These are phyloP conservation scores for Drosophila hamatofila DNA, from an alignment of 2,888 invertebrate species.

Conservation along the genomic window DNA sequence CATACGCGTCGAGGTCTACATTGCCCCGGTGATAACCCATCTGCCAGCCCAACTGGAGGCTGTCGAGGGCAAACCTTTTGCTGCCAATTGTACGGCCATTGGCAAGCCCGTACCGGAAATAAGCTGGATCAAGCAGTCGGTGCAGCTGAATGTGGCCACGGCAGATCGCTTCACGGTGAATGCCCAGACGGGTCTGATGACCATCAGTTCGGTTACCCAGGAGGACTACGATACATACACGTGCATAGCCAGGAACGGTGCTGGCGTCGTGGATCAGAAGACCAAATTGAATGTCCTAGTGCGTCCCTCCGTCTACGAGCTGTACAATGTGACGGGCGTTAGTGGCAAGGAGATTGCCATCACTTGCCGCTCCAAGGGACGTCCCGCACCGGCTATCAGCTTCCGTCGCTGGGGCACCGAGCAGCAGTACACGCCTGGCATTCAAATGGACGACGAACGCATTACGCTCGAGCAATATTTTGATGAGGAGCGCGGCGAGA, in stretches of 20 bases:
- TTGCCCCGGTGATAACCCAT: conserved; percentile 90
- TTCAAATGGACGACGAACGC: conserved; percentile 89
- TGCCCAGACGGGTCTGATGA: conserved; percentile 89
- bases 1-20: conserved; percentile 93
- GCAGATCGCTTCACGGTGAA: conserved; percentile 89
- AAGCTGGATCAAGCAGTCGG: conserved; percentile 92
- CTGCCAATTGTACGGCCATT: conserved; percentile 91
- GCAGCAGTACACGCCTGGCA: conserved; percentile 88
- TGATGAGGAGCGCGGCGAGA: conserved; percentile 87
- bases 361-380: conserved; percentile 91
- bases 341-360: conserved; percentile 88
- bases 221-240: conserved; percentile 93
- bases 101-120: conserved; percentile 94
- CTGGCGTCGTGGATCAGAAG: conserved; percentile 89
- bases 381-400: conserved; percentile 92
- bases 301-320: conserved; percentile 92
- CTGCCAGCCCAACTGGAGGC: conserved; percentile 88
- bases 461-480: conserved; percentile 88
- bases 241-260: conserved; percentile 92
- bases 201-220: conserved; percentile 90
- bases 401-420: conserved; percentile 91
- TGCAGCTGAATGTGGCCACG: conserved; percentile 90
- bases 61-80: conserved; percentile 92
- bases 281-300: conserved; percentile 91
- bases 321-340: conserved; percentile 90